Conservation (phyloP, 53 echinoderm and acorn worm species). For the Mesocentrotus franciscanus region DNA sequence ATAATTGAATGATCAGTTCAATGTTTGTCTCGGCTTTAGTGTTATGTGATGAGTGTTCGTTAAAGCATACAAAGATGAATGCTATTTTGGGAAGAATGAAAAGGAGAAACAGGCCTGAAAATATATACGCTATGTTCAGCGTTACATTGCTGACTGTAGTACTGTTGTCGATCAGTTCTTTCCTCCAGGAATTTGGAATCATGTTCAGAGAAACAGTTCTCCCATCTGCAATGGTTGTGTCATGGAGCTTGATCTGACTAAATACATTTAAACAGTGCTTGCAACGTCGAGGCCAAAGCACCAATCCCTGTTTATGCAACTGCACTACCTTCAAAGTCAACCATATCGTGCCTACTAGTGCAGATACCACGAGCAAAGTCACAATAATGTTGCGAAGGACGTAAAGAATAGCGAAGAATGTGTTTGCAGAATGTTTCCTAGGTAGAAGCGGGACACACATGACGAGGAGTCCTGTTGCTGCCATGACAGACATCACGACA, state of each 20-base stretch:
- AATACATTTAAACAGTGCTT: background rate
- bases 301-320: background rate
- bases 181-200: background rate
- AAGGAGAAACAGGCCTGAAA: background rate
- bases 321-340: background rate
- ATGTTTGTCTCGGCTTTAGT: background rate
- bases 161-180: background rate
- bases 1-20: background rate
- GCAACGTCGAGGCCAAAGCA: conserved; percentile 5
- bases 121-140: background rate
- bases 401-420: background rate
- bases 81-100: background rate
- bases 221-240: background rate
- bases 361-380: background rate
- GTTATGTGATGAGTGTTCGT: background rate
- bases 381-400: background rate
- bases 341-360: background rate
- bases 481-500: background rate
- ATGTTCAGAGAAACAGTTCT: background rate
- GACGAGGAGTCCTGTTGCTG: conserved; percentile 15
- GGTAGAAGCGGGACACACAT: background rate
- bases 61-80: background rate
- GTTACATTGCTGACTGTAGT: background rate
- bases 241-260: background rate
- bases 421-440: background rate